Conservation (phyloP, 2,888 invertebrate genomes). For the Mimachlamys varia region DNA sequence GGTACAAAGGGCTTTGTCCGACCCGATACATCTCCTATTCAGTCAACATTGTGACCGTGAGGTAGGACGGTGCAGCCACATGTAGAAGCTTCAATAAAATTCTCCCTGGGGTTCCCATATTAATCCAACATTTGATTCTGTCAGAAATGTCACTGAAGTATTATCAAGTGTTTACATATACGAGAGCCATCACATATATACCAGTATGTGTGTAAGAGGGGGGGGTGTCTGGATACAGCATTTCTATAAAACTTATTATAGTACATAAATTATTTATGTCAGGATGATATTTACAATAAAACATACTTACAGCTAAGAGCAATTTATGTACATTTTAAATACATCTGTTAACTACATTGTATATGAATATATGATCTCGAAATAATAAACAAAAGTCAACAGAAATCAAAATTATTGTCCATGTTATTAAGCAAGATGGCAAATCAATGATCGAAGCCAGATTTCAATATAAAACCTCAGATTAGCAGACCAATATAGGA, state of each 20-base stretch:
- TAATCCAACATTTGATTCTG: constrained; percentile 28
- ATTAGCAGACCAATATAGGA: no score
- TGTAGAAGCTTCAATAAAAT: constrained; percentile 21
- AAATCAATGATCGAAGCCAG: no score
- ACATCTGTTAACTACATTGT: no score
- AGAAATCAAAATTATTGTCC: no score
- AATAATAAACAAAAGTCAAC: no score
- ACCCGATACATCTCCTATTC: neutral
- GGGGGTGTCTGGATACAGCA: neutral
- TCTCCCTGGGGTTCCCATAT: neutral
- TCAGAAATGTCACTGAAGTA: neutral
- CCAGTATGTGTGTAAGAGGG: neutral
- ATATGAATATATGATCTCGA: no score
- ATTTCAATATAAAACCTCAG: no score
- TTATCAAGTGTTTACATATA: neutral
- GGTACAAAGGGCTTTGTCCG: constrained; percentile 19
- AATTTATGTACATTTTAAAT: no score
- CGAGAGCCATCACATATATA: no score
- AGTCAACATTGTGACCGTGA: neutral
- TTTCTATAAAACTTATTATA: neutral
- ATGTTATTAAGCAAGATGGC: no score
- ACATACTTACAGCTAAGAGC: no score
- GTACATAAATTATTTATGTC: neutral
- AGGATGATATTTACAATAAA: neutral
- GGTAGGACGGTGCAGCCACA: constrained; percentile 23